phyloP scores from a whole-genome alignment of 2,888 invertebrate species.

The Pterobdella sp. region DNA sequence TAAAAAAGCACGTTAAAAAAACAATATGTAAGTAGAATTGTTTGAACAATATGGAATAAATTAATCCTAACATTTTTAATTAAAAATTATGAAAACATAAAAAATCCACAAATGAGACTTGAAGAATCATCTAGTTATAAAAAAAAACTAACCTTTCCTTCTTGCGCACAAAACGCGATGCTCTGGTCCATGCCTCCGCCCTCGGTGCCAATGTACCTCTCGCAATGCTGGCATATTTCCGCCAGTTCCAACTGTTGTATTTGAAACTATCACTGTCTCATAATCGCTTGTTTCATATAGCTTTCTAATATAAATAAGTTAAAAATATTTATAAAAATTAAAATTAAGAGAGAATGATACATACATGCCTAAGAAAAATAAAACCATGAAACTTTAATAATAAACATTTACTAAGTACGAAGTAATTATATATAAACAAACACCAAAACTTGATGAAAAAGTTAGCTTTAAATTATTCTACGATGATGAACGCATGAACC shows the following conservation, averaged over 20 bases:
- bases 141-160: conserved; percentile 52
- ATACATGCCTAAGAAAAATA: not conserved
- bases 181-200: conserved; percentile 99
- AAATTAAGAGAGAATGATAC: not conserved
- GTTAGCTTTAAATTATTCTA: not conserved
- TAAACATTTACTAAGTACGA: not conserved
- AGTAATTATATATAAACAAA: not conserved
- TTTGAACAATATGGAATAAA: too few species aligned
- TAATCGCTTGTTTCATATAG: not conserved
- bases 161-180: conserved; percentile 77
- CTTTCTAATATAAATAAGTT: not conserved
- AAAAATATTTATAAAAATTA: conserved; percentile 8
- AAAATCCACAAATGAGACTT: too few species aligned
- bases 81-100: too few species aligned
- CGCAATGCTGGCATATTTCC: conserved; percentile 76
- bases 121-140: too few species aligned
- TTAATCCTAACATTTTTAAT: too few species aligned
- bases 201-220: conserved; percentile 89
- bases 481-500: conserved; percentile 39
- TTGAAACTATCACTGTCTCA: not conserved
- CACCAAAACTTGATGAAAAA: too few species aligned
- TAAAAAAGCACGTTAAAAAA: not conserved
- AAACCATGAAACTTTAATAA: not conserved
- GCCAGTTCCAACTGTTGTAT: conserved; percentile 57
- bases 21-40: not conserved